Base-by-base conservation (phyloP, 2,797 vertebrate species). In the Mastacembelus armatus region DNA sequence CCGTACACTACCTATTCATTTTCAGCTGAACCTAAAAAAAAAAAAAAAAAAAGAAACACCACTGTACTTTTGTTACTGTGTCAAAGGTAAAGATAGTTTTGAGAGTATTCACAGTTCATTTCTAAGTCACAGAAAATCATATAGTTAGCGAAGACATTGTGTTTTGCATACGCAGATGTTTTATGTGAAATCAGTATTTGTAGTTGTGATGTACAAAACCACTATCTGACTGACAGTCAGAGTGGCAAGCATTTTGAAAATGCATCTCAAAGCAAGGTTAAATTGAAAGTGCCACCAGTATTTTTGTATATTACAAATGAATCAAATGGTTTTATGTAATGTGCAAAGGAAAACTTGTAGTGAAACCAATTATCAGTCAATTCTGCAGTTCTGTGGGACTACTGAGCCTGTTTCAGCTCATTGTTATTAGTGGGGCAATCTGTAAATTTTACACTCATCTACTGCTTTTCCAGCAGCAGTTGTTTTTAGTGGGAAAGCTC, bases 1-100 rank as follows among this genome's bases (percentile, higher is more conserved):
- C 56, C 45, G 51, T 72, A 62, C 42, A 16, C 43, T 19, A 3
- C 54, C 62, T 21, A 39, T 77, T 81, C 65, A 62, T 47, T 68
- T 63, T 57, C 69, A 56, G 54, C 3, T 27, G 24, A 35, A 48
- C n/a, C 12, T 7, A 6, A 59, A 62, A 44, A 57, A 29, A 49
- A 29, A 61, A 71, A 47, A 7, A 6, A 59, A 62, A 44, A 57
- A 29, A 49, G 29, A 61, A 71, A 47, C 6, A 0, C 22, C 11
- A 44, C 59, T 47, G 52, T 22, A 24, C 44, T 3, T 22, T 29
- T 43, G 45, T 58, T 36, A 21, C 49, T 4, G 49, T 43, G 44
- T 48, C 30, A 44, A 76, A 66, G 38, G 16, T 1, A 2, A 43
- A 74, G 45, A 66, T 52, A 27, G 30, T 47, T 69, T 19, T 10